Evolutionary conservation across 2,888 invertebrate species (phyloP), one percentile per base, ranked within the genome.

Genomic region (Trichopoda pennipes): DNA sequence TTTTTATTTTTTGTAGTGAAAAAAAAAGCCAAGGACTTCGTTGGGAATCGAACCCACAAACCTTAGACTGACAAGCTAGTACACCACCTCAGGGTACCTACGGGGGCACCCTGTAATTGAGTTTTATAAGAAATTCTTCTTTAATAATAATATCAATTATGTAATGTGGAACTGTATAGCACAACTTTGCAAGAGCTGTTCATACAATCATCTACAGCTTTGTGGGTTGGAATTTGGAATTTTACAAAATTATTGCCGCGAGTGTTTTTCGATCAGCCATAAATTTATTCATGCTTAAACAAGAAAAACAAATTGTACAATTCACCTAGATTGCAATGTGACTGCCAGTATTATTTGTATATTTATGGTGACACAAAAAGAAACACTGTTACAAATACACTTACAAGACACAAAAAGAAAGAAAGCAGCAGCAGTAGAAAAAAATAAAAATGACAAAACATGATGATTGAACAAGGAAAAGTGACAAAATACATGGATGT

Each of bases 401-500:
- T 44, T 44, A 16, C 42, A 44, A n/a, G n/a, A 14, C 9, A 49
- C 1, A 38, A 38, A 69, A 63, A 51, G n/a, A 28, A 47, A 51
- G 14, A 28, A n/a, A n/a, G n/a, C n/a, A n/a, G n/a, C n/a, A n/a
- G n/a, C n/a, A n/a, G n/a, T n/a, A n/a, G n/a, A n/a, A n/a, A n/a
- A n/a, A 70, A 63, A 73, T 3, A 70, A 63, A 73, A 58, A 73
- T 79, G 44, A 56, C n/a, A 63, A 73, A 81, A 79, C 79, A 82
- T 78, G 51, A 79, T 72, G 81, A 78, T 79, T 72, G 81, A 69
- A 74, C 70, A 79, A 76, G 79, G 66, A 79, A 72, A 82, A 82
- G 82, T 82, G 82, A 82, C 82, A 82, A 82, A 82, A 82, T 79
- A 82, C 82, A 82, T 76, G 79, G 55, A 58, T 66, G 75, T 19